phyloP scores from a whole-genome alignment of 1,140 invertebrate species.

The Trinorchestia longiramus region DNA sequence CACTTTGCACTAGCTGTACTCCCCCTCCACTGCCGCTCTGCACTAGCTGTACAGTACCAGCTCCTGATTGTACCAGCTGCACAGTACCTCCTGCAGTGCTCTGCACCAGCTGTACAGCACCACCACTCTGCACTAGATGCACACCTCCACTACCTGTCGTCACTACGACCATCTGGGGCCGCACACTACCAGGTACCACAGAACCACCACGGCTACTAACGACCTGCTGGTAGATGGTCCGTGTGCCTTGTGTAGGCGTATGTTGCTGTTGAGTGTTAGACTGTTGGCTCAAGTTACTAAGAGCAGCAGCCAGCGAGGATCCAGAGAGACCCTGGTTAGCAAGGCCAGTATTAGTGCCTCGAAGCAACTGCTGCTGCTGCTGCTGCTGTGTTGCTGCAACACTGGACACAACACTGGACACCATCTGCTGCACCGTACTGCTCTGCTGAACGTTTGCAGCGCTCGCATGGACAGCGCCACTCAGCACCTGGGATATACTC shows the following conservation, averaged over 20 bases:
- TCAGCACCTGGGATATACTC: background rate
- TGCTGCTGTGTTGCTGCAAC: slow-evolving; percentile 2
- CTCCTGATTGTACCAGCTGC: slow-evolving; percentile 59
- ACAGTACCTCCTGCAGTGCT: slow-evolving; percentile 57
- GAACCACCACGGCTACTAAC: slow-evolving; percentile 56
- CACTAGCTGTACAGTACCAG: slow-evolving; percentile 59
- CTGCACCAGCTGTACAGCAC: slow-evolving; percentile 36
- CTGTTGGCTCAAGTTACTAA: slow-evolving; percentile 60
- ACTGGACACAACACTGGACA: slow-evolving; percentile 3
- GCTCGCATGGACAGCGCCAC: background rate
- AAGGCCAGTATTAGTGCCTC: slow-evolving; percentile 31
- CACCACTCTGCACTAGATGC: slow-evolving; percentile 43
- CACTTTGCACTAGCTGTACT: slow-evolving; percentile 51
- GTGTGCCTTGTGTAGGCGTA: slow-evolving; percentile 40
- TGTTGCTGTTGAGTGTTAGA: slow-evolving; percentile 55
- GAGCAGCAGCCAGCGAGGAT: slow-evolving; percentile 8
- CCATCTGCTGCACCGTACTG: slow-evolving; percentile 33
- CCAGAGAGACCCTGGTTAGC: slow-evolving; percentile 27
- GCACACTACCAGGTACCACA: slow-evolving; percentile 33
- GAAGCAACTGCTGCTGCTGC: background rate
- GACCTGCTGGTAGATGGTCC: slow-evolving; percentile 60
- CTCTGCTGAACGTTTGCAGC: background rate
- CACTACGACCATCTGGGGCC: slow-evolving; percentile 33
- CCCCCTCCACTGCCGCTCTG: slow-evolving; percentile 58
- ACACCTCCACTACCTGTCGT: slow-evolving; percentile 1